These are phyloP conservation scores for Cromileptes altivelis DNA, from an alignment of 2,113 vertebrate species.

Conservation along the genomic window DNA sequence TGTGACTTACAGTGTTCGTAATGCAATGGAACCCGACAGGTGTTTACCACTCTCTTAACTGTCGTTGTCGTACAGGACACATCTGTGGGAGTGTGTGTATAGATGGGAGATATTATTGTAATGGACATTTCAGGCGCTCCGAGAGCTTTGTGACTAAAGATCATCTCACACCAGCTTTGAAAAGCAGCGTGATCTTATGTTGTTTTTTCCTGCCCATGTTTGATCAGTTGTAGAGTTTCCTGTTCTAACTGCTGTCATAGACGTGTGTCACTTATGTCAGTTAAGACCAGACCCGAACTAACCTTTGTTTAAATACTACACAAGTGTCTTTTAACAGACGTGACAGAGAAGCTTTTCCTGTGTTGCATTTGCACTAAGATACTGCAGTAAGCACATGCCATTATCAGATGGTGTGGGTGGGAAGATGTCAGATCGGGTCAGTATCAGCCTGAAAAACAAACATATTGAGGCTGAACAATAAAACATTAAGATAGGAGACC, in stretches of 20 bases:
- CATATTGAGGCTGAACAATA: neutral
- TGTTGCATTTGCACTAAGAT: conserved; percentile 10
- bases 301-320: neutral
- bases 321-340: neutral
- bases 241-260: neutral
- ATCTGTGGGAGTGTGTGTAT: conserved; percentile 34
- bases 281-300: neutral
- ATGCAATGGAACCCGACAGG: conserved; percentile 43
- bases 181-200: neutral
- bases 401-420: conserved; percentile 33
- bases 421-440: conserved; percentile 23
- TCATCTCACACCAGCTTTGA: neutral
- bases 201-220: neutral
- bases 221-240: neutral
- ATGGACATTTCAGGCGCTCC: conserved; percentile 4
- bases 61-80: conserved; percentile 25
- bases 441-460: conserved; percentile 5
- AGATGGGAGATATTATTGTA: neutral
- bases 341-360: conserved; percentile 17
- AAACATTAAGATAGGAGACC: neutral
- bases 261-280: neutral
- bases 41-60: conserved; percentile 49
- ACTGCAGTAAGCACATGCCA: conserved; percentile 2
- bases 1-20: conserved; percentile 20
- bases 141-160: neutral